Percentiles rank a stretch among this genome's conserved stretches.
Conservation (phyloP, 2,113 vertebrate genomes). For the Indicator indicator region DNA sequence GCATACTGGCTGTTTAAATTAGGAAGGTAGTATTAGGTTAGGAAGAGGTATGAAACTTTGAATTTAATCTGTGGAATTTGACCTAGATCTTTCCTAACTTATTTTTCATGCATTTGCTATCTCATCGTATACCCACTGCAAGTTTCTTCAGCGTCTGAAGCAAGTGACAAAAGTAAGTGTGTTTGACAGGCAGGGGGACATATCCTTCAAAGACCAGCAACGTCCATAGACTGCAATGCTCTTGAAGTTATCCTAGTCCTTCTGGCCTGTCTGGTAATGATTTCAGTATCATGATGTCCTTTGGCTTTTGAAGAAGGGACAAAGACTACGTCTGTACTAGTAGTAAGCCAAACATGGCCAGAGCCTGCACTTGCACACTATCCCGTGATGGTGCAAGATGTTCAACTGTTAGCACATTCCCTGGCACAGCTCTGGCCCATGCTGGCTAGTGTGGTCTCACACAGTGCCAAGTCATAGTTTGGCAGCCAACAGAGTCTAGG, state of each 20-base stretch:
- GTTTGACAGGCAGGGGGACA: neutral
- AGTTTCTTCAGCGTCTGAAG: neutral
- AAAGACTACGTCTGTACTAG: neutral
- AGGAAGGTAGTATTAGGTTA: neutral
- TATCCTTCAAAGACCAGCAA: neutral
- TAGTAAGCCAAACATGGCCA: neutral
- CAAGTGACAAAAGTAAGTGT: neutral
- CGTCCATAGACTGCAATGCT: neutral
- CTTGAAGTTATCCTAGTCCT: neutral
- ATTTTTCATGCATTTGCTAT: neutral
- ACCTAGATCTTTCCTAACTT: neutral
- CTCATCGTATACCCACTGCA: neutral
- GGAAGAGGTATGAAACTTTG: neutral
- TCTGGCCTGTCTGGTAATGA: neutral
- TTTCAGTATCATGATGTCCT: neutral
- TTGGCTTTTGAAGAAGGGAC: neutral
- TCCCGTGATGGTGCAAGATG: neutral
- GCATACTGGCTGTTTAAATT: fast-evolving
- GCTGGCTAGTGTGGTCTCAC: neutral
- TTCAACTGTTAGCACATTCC: neutral
- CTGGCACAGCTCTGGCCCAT: neutral
- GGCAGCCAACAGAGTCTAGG: neutral
- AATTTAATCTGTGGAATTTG: neutral
- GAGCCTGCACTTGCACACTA: neutral
- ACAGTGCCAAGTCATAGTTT: neutral